phyloP scores from a whole-genome alignment of 2,888 invertebrate genomes.

The Baccha elongata region DNA sequence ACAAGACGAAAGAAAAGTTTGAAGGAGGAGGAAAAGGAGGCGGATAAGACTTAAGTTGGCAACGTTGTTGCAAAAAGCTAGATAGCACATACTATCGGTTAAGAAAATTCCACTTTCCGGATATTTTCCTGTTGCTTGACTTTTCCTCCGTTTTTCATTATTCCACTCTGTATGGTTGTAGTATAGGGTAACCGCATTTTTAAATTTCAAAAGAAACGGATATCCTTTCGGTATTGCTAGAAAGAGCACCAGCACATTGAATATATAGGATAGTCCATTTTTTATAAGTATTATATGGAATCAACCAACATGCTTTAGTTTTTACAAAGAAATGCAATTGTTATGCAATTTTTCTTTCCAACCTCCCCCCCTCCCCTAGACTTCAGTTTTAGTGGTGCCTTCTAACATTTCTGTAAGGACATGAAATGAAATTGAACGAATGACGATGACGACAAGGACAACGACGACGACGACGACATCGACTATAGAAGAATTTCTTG shows the following conservation, averaged over 20 bases:
- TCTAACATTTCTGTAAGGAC: conserved; percentile 48
- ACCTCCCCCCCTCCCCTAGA: too few species aligned
- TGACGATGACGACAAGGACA: conserved; percentile 47
- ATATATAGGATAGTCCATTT: conserved; percentile 23
- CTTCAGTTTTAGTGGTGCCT: conserved; percentile 9
- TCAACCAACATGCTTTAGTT: conserved; percentile 18
- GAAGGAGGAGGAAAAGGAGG: neutral
- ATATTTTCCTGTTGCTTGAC: conserved; percentile 71
- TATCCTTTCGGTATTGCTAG: conserved; percentile 67
- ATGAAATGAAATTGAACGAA: conserved; percentile 63
- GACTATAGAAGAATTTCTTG: conserved; percentile 40
- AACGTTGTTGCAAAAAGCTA: conserved; percentile 42
- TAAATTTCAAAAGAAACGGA: conserved; percentile 65
- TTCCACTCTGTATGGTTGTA: conserved; percentile 1
- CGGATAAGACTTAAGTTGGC: conserved; percentile 36
- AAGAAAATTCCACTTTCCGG: conserved; percentile 65
- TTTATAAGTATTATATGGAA: conserved; percentile 12
- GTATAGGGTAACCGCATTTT: conserved; percentile 53
- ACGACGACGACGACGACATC: conserved; percentile 20
- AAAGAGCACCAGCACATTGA: conserved; percentile 17
- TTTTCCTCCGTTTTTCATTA: conserved; percentile 37
- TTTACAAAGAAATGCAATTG: conserved; percentile 50
- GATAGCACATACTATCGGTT: conserved; percentile 5
- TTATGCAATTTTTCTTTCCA: conserved; percentile 45
- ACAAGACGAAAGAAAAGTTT: conserved; percentile 17